Evolutionary conservation across 1,140 invertebrate species (phyloP).

Genomic region (Apis cerana): DNA sequence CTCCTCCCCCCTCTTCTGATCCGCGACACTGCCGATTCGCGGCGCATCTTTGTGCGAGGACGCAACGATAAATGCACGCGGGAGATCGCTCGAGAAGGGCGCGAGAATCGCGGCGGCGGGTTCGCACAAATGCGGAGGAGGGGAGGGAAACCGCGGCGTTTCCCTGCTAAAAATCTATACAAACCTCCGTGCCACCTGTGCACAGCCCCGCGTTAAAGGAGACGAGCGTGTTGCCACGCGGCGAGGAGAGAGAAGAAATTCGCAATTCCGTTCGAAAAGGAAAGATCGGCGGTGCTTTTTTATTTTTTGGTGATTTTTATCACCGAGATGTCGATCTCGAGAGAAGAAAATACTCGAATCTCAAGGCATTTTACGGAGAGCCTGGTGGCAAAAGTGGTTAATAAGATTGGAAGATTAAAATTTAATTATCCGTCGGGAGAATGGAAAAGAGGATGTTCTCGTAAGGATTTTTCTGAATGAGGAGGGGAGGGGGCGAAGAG

Average conservation of each 20-base stretch:
- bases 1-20: background rate
- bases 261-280: no score
- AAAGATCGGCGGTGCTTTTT: no score
- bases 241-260: background rate
- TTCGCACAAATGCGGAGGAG: background rate
- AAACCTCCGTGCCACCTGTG: background rate
- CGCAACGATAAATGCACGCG: slow-evolving; percentile 34
- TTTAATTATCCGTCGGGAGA: no score
- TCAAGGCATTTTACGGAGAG: no score
- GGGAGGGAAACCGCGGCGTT: no score
- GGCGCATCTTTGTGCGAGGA: slow-evolving; percentile 29
- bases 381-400: no score
- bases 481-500: background rate
- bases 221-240: slow-evolving; percentile 15
- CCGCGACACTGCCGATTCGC: slow-evolving; percentile 22
- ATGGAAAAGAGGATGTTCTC: no score
- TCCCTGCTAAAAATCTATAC: background rate
- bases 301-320: no score
- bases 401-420: no score
- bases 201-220: background rate
- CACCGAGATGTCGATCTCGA: no score
- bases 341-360: no score
- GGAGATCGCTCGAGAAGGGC: slow-evolving; percentile 3
- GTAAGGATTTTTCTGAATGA: background rate
- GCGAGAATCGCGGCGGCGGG: background rate